Evolutionary conservation across 1,140 invertebrate genomes (phyloP), one percentile per base, ranked within the genome.

Genomic region (Anoplophora glabripennis): DNA sequence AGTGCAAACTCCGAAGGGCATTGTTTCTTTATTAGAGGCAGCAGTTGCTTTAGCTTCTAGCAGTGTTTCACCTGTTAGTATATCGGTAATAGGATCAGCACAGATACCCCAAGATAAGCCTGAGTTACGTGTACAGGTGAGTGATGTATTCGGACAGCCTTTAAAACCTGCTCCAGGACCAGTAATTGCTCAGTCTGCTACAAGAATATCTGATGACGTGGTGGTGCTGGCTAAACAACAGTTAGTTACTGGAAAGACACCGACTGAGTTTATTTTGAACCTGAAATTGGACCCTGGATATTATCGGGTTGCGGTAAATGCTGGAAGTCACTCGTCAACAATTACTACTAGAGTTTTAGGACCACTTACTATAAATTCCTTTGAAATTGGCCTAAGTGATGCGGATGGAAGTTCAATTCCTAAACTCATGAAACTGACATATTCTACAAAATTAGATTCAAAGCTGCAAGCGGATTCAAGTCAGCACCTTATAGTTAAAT

Each of bases 321-420:
- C 87, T n/a, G 84, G 83, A 63, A 68, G 79, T 15, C 84, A 94
- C 65, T 81, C 80, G 0, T 83, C 85, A 10, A 81, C 80, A 54
- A 75, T 95, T 44, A 83, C 83, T 33, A 80, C 92, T 5, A 88
- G 90, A 65, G 84, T 92, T 28, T 77, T 91, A 10, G 86, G 86
- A 7, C 82, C 86, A 54, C 83, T 95, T 3, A 80, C 82, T 55
- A 80, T 96, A 0, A 84, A 90, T 65, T 85, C 82, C 62, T 80
- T 94, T 28, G 92, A 96, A 73, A 82, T 98, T 60, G 93, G 93
- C n/a, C 85, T 94, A 21, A 88, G 86, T 12, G 94, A 97, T 76
- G 86, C 89, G 5, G 94, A 98, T 80, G 89, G 92, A 49, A 88
- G 87, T 10, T 87, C 89, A 14, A 85, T 89, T 59, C 84, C 89